phyloP scores from a whole-genome alignment of 2,888 invertebrate species.

The Limnephilus rhombicus region DNA sequence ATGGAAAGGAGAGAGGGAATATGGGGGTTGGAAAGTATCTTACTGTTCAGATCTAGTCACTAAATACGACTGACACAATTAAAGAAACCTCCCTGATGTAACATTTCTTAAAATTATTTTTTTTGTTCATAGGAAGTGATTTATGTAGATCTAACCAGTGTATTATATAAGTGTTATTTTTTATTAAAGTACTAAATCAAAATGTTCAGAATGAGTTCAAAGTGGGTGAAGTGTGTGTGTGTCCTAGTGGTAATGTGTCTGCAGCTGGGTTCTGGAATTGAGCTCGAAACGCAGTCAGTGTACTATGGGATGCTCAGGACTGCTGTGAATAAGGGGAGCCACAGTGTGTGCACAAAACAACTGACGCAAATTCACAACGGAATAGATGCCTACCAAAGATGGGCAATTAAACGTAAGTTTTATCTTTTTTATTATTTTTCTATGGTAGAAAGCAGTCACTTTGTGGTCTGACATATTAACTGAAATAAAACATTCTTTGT shows the following conservation, averaged over 20 bases:
- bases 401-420: conserved; percentile 69
- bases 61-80: too few species aligned
- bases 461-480: too few species aligned
- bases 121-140: too few species aligned
- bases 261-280: not conserved
- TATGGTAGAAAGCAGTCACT: too few species aligned
- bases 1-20: too few species aligned
- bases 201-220: not conserved
- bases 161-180: not conserved
- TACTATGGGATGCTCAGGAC: conserved; percentile 68
- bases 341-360: conserved; percentile 67
- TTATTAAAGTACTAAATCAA: not conserved
- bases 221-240: not conserved
- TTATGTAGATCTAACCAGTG: not conserved
- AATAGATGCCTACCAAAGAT: conserved; percentile 67
- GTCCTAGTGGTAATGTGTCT: not conserved
- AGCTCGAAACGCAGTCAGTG: conserved; percentile 66
- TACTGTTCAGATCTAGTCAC: too few species aligned
- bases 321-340: conserved; percentile 62
- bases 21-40: too few species aligned
- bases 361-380: conserved; percentile 67
- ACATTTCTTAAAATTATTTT: too few species aligned
- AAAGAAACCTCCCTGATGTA: too few species aligned
- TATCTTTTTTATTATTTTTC: too few species aligned
- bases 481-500: too few species aligned